Evolutionary conservation across 2,113 vertebrate species (phyloP).

Genomic region (Ivindomyrus marchei): DNA sequence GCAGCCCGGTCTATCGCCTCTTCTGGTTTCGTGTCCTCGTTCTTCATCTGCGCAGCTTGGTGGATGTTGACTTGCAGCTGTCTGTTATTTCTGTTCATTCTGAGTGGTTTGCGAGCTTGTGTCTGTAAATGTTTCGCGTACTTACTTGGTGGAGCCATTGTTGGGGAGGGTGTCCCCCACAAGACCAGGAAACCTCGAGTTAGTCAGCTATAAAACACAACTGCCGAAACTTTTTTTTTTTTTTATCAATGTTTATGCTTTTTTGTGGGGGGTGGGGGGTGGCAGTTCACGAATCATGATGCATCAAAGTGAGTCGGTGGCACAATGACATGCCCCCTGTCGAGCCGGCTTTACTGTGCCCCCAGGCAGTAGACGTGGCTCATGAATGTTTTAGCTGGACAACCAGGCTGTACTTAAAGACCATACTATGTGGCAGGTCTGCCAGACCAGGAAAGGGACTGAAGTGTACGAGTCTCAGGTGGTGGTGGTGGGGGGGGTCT

Average conservation of each 20-base stretch:
- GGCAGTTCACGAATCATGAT: background rate
- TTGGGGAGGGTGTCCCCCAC: background rate
- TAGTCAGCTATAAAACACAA: background rate
- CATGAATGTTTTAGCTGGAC: conserved; percentile 15
- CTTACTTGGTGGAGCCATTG: background rate
- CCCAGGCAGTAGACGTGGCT: background rate
- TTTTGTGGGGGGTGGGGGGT: background rate
- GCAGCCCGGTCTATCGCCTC: background rate
- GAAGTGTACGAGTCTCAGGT: background rate
- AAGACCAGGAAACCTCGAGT: background rate
- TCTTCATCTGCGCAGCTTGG: background rate
- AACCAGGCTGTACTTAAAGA: background rate
- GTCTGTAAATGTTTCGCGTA: background rate
- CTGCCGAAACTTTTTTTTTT: background rate
- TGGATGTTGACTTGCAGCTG: background rate
- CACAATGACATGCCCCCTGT: background rate
- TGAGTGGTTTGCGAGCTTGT: background rate
- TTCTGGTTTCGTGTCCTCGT: too few species aligned
- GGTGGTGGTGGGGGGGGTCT: too few species aligned
- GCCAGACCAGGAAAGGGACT: background rate
- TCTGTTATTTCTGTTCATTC: background rate
- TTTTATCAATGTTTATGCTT: background rate
- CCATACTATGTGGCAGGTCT: background rate
- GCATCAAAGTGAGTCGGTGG: background rate
- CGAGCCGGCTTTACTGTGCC: background rate